These are phyloP conservation scores for Halichoerus grypus DNA, from an alignment of 2,113 vertebrate genomes.

Conservation along the genomic window DNA sequence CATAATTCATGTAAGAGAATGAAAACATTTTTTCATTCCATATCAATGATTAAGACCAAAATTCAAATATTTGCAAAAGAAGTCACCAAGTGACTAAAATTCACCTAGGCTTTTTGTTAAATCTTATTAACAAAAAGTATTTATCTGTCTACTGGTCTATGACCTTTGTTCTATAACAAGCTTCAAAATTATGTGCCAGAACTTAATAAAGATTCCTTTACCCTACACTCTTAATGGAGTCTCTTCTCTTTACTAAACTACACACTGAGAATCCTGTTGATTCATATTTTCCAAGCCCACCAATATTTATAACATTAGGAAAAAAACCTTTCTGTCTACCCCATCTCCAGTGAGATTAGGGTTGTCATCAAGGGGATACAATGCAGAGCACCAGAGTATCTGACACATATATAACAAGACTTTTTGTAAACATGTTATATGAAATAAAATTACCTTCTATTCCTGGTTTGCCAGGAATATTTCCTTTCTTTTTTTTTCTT, in stretches of 20 bases:
- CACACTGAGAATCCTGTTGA: not conserved
- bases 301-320: not conserved
- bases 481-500: not conserved
- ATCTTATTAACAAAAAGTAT: not conserved
- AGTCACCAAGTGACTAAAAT: not conserved
- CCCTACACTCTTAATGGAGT: not conserved
- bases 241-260: not conserved
- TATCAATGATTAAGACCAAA: not conserved
- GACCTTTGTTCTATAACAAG: not conserved
- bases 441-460: not conserved
- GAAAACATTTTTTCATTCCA: not conserved
- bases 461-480: not conserved
- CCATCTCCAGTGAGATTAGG: not conserved
- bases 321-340: not conserved
- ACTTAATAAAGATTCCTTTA: not conserved
- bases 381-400: not conserved
- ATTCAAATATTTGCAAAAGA: not conserved
- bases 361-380: not conserved
- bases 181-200: not conserved
- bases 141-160: not conserved
- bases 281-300: not conserved
- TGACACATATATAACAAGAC: not conserved
- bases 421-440: not conserved
- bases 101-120: not conserved
- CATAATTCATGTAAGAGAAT: not conserved